Conservation (phyloP, 2,113 vertebrate genomes). For the Coryphaenoides rupestris region DNA sequence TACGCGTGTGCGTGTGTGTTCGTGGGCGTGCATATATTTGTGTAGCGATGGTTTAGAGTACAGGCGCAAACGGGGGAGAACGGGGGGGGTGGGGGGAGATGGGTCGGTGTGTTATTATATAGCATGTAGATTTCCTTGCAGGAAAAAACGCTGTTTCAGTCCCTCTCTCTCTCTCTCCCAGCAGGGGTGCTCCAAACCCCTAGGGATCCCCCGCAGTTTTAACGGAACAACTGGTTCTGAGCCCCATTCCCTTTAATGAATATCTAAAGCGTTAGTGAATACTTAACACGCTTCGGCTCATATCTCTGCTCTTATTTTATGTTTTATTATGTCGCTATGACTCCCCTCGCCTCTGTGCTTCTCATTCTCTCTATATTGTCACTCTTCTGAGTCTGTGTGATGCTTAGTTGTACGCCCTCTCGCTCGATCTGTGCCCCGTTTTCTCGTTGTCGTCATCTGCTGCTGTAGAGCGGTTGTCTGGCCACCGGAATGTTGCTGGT, state of each 20-base stretch:
- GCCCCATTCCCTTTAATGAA: constrained; percentile 40
- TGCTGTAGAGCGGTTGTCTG: no score
- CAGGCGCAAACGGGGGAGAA: constrained; percentile 36
- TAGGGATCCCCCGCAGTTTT: constrained; percentile 24
- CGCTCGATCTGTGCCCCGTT: no score
- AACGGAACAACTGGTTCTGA: constrained; percentile 25
- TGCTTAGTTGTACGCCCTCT: constrained; percentile 14
- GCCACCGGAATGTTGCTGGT: no score
- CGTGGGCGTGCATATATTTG: neutral
- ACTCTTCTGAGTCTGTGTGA: neutral
- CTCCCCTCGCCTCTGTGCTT: neutral
- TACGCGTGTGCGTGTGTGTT: neutral
- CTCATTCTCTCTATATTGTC: neutral
- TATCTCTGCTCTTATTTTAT: neutral
- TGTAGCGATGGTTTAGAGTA: neutral
- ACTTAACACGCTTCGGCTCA: constrained; percentile 9
- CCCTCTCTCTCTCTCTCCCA: constrained; percentile 50
- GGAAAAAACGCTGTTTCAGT: constrained; percentile 35
- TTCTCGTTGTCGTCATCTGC: no score
- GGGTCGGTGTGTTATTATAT: neutral
- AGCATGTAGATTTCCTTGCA: constrained; percentile 14
- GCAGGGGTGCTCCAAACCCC: constrained; percentile 31
- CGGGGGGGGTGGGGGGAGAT: constrained; percentile 22
- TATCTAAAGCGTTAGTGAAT: constrained; percentile 30
- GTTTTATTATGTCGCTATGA: neutral